A percentile compares a stretch with the other conserved stretches of the same genome.
Evolutionary conservation across 2,888 invertebrate genomes (phyloP).

Genomic region (Uloborus plumipes): DNA sequence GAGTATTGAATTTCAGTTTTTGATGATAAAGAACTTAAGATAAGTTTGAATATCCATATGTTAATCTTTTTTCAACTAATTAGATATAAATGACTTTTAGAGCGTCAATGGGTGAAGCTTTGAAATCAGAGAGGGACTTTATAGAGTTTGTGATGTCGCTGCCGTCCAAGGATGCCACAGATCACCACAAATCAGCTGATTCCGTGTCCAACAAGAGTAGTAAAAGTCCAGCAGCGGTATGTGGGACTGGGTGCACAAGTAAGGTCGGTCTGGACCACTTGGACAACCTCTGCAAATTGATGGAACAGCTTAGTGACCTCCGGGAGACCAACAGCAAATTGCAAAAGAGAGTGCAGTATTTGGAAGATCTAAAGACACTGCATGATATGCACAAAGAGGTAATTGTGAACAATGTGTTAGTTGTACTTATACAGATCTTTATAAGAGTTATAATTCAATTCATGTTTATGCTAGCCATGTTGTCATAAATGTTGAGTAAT

Average conservation of each 20-base stretch:
- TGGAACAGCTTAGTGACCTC: constrained; percentile 82
- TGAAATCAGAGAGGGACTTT: constrained; percentile 65
- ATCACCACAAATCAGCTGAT: constrained; percentile 19
- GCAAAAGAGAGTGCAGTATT: constrained; percentile 79
- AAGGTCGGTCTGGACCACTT: constrained; percentile 82
- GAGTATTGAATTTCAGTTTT: too few relatives aligned
- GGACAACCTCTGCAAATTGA: constrained; percentile 81
- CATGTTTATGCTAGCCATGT: too few relatives aligned
- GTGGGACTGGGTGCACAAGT: constrained; percentile 8
- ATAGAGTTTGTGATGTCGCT: constrained; percentile 60
- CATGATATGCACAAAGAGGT: constrained; percentile 67
- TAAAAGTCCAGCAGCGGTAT: constrained; percentile 6
- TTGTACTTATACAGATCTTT: too few relatives aligned
- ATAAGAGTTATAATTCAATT: too few relatives aligned
- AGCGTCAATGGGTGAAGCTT: constrained; percentile 56
- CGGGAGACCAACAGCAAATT: constrained; percentile 81
- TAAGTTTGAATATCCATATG: too few relatives aligned
- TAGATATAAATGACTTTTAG: neutral
- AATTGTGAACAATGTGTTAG: too few relatives aligned
- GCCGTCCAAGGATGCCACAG: constrained; percentile 30
- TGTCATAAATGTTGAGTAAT: too few relatives aligned
- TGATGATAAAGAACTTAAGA: too few relatives aligned
- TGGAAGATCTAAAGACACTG: constrained; percentile 79
- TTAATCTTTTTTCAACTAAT: too few relatives aligned
- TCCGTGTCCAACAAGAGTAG: constrained; percentile 15